Conservation (phyloP, 2,888 invertebrate genomes). For the Ditula angustiorana region DNA sequence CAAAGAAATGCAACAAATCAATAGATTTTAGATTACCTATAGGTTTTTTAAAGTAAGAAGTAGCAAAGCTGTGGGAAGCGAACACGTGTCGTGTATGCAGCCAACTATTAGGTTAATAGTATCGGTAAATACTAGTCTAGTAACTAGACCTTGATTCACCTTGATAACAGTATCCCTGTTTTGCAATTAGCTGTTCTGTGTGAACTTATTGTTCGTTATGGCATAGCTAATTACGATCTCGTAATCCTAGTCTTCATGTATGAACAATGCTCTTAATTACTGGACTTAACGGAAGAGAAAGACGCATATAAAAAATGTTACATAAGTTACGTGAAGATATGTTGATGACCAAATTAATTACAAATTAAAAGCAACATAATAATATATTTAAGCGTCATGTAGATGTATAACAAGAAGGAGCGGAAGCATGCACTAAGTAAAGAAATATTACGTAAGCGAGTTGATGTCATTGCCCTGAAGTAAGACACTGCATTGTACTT, state of each 20-base stretch:
- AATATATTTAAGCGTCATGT: too few species aligned
- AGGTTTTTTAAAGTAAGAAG: constrained; percentile 6
- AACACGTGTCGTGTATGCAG: constrained; percentile 15
- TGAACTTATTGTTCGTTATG: constrained; percentile 33
- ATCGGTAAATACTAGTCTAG: neutral
- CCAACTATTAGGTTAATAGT: neutral
- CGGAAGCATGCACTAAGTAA: neutral
- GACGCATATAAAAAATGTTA: neutral
- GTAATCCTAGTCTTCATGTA: neutral
- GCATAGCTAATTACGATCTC: constrained; percentile 20
- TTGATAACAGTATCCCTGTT: constrained; percentile 24
- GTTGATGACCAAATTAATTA: neutral
- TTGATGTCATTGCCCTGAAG: neutral
- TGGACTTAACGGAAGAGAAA: neutral
- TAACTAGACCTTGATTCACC: constrained; percentile 6
- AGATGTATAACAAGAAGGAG: too few species aligned
- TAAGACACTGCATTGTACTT: neutral
- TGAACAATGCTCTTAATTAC: constrained; percentile 15
- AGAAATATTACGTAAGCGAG: neutral
- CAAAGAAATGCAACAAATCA: constrained; percentile 18
- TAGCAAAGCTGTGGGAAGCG: constrained; percentile 16
- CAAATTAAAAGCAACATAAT: neutral
- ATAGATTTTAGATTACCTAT: too few species aligned
- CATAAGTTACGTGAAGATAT: neutral
- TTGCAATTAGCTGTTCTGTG: constrained; percentile 22